Evolutionary conservation across 1,140 invertebrate species (phyloP), one percentile per base, ranked within the genome.

Genomic region (Musca vetustissima): DNA sequence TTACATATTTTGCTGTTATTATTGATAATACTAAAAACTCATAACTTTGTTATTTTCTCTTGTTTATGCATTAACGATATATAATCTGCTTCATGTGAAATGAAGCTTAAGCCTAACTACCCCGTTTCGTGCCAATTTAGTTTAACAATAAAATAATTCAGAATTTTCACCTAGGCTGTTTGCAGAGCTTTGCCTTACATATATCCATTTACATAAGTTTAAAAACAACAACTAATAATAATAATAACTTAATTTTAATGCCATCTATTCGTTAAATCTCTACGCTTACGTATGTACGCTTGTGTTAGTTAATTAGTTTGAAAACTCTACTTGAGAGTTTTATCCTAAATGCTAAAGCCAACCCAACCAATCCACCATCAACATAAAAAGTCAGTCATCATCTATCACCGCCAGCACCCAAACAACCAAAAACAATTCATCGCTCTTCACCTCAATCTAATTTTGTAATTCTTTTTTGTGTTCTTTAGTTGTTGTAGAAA

Each of bases 51-150:
- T 36, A 61, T 43, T 61, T 43, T 36, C 57, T 61, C 57, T 61
- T 61, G 57, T 61, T 61, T 61, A 61, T 61, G 36, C 28, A 61
- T 59, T 14, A n/a, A n/a, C n/a, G n/a, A 32, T 14, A 11, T 8
- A 59, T 64, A 22, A 17, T 64, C 21, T n/a, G n/a, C n/a, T n/a
- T n/a, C 19, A 17, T 49, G 4, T 47, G 1, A 59, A 28, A 47
- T 28, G 11, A 43, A 1, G 15, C n/a, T n/a, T n/a, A n/a, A n/a
- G n/a, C n/a, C n/a, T n/a, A n/a, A n/a, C 43, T 24, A 36, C 67
- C 50, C 67, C 67, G 67, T n/a, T 61, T 69, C 57, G 67, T 43
- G 67, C 57, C 67, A 69, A 64, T 69, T 69, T 69, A 36, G 50
- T 64, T 19, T n/a, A n/a, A n/a, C n/a, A n/a, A n/a, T n/a, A 61